Evolutionary conservation across 2,888 invertebrate species (phyloP), one percentile per base, ranked within the genome.

Genomic region (Calliphora vomitoria): DNA sequence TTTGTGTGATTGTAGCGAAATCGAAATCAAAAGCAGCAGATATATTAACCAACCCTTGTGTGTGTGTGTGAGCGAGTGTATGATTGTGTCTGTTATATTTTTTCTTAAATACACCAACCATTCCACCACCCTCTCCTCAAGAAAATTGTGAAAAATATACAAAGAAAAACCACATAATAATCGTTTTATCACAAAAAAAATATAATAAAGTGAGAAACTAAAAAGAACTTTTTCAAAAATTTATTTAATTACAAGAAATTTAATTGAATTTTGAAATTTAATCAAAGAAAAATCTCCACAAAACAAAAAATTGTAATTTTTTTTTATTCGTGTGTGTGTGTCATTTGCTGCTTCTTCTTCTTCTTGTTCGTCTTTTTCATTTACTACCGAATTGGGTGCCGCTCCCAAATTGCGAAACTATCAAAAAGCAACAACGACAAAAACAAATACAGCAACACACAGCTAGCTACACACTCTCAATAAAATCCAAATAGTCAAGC

Each of bases 381-480:
- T 85, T 79, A 87, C 85, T 41, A 78, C 18, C 78, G 79, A 85
- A 58, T 50, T 87, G 78, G 87, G 87, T 79, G 87, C 87, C 87
- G 87, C 87, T 87, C 87, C 87, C 87, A 87, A 85, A 82, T 85
- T 87, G 64, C 87, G 87, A 87, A 87, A 71, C 50, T 79, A 71
- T 18, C 68, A 55, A 71, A 83, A 82, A 82, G 85, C 85, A 82
- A 85, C 64, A 87, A 87, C 82, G 82, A 82, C 64, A 87, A 85
- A 85, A 85, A 87, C 87, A 87, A 85, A 69, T 71, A 82, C 79
- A 82, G 75, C 85, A 85, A 82, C 81, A 78, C 78, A 80, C 31
- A 47, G 11, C 25, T n/a, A 55, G 2, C 25, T 8, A 66, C 58
- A 82, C 50, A 58, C 53, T 53, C 50, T 62, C 8, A 62, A 53